A percentile compares a stretch with the other conserved stretches of the same genome.
These are phyloP conservation scores for Meiosimyza decipiens DNA, from an alignment of 2,888 invertebrate species.

Conservation along the genomic window DNA sequence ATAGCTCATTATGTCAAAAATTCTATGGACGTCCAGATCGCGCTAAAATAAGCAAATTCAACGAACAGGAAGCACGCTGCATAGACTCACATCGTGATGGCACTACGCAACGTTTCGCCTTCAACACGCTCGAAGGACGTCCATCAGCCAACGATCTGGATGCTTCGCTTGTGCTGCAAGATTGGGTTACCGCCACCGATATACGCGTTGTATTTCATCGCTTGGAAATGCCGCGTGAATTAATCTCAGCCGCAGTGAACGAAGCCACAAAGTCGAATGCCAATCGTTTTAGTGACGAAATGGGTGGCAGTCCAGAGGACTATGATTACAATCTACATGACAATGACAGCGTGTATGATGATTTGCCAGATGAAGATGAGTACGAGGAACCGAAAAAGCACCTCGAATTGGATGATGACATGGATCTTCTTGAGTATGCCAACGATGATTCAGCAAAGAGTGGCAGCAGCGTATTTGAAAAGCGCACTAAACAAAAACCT, in stretches of 20 bases:
- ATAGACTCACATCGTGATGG: constrained; percentile 88
- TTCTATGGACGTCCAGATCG: constrained; percentile 91
- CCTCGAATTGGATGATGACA: constrained; percentile 56
- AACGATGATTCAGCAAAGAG: constrained; percentile 47
- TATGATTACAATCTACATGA: constrained; percentile 59
- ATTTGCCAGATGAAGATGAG: constrained; percentile 52
- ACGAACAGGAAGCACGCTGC: constrained; percentile 98
- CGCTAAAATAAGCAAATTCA: constrained; percentile 91
- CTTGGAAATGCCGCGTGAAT: constrained; percentile 77
- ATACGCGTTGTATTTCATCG: constrained; percentile 94
- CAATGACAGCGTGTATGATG: constrained; percentile 61
- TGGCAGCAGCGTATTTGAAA: constrained; percentile 38
- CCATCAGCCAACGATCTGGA: constrained; percentile 97
- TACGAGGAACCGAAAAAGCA: constrained; percentile 61
- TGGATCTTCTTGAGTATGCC: constrained; percentile 57
- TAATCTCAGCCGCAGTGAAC: constrained; percentile 50
- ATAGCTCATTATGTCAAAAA: constrained; percentile 91
- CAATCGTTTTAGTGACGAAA: constrained; percentile 63
- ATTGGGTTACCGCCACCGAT: constrained; percentile 99
- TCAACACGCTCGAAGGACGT: constrained; percentile 95
- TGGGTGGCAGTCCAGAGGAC: constrained; percentile 57
- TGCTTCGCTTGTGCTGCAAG: constrained; percentile 96
- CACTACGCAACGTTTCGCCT: constrained; percentile 87
- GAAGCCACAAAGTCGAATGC: constrained; percentile 50
- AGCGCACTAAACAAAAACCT: constrained; percentile 53